Evolutionary conservation across 2,888 invertebrate genomes (phyloP), one percentile per base, ranked within the genome.

Genomic region (Drosophila vallismaia): DNA sequence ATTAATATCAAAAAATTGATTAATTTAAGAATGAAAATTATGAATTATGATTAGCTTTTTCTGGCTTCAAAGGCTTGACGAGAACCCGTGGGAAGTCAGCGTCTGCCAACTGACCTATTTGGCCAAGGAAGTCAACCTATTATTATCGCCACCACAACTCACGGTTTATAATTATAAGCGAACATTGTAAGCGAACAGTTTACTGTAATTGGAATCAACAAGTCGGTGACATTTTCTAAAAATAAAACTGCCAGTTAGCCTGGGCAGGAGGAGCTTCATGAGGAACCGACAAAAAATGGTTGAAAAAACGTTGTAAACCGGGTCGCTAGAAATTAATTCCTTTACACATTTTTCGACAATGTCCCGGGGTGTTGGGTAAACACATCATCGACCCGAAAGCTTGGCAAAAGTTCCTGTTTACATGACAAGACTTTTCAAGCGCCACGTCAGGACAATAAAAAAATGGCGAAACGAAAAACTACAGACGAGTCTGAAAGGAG

Each of bases 391-490:
- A 8, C 8, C 53, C 31, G n/a, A 14, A 28, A 38, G 26, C 6
- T 5, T 10, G 12, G 2, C 44, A 24, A 38, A 51, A 31, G 62
- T 60, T 57, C 45, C 63, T 60, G 63, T 75, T 79, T 63, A 73
- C 70, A 76, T 86, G 82, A 73, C 58, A 75, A 54, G 51, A 49
- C 67, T 51, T 69, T 83, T 71, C 45, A 33, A 73, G 68, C 68
- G 68, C 51, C 73, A 75, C 46, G 67, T 24, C 29, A 53, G 36
- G 71, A 67, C 66, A 77, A 63, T 69, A 52, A 60, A 74, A 74
- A 62, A 71, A 56, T 49, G 8, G 12, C 44, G 51, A 68, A 66
- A 80, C 44, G 51, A 68, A 66, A 80, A 76, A 66, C 71, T 76
- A 63, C 71, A 83, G 74, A 86, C 79, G 68, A 67, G 77, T 71